phyloP scores from a whole-genome alignment of 1,140 invertebrate genomes.

The Drosophila murphyi region DNA sequence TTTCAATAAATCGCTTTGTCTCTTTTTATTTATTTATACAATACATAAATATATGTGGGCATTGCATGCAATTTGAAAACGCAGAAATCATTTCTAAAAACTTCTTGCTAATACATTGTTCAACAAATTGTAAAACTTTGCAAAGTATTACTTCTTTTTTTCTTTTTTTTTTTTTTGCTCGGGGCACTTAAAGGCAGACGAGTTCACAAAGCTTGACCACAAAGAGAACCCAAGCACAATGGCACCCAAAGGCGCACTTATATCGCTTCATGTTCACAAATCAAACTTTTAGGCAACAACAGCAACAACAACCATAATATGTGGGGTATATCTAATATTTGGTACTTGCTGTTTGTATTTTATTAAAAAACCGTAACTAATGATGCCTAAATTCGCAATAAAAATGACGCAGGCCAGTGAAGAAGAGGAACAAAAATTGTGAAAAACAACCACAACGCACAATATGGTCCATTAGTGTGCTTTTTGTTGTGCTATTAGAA shows the following conservation, averaged over 20 bases:
- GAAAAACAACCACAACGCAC: slow-evolving; percentile 60
- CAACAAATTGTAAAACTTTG: slow-evolving; percentile 55
- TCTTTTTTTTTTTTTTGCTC: slow-evolving; percentile 5
- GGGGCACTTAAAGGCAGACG: slow-evolving; percentile 53
- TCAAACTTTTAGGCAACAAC: slow-evolving; percentile 61
- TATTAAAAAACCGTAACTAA: slow-evolving; percentile 83
- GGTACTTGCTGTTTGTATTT: slow-evolving; percentile 57
- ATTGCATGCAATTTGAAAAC: slow-evolving; percentile 37
- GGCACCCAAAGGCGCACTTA: slow-evolving; percentile 78
- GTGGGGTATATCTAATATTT: slow-evolving; percentile 40
- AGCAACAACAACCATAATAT: slow-evolving; percentile 14
- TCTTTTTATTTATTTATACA: not conserved
- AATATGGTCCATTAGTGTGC: slow-evolving; percentile 78
- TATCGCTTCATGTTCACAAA: slow-evolving; percentile 68
- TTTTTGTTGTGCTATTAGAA: slow-evolving; percentile 71
- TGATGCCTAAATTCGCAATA: slow-evolving; percentile 83
- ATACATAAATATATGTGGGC: slow-evolving; percentile 14
- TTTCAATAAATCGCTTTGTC: slow-evolving; percentile 33
- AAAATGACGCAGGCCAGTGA: slow-evolving; percentile 58
- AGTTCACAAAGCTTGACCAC: slow-evolving; percentile 69
- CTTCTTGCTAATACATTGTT: slow-evolving; percentile 72
- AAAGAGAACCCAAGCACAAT: slow-evolving; percentile 58
- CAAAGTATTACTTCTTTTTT: slow-evolving; percentile 13
- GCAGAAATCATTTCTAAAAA: slow-evolving; percentile 55
- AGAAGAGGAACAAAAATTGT: slow-evolving; percentile 3